phyloP scores from a whole-genome alignment of 1,140 invertebrate species.

The Calycopis cecrops region DNA sequence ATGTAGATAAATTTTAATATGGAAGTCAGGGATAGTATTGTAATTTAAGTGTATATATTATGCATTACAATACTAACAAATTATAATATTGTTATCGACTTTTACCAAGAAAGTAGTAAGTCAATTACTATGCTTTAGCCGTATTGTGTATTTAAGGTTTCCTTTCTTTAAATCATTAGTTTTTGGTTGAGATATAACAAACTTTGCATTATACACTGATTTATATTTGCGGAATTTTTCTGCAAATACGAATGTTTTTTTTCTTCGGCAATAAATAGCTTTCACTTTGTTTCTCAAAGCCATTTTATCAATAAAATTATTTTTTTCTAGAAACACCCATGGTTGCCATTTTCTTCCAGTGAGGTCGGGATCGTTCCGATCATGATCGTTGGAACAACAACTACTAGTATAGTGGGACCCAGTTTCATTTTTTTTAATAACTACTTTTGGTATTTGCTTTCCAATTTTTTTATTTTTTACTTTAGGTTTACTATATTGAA shows the following conservation, averaged over 20 bases:
- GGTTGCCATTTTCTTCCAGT: slow-evolving; percentile 72
- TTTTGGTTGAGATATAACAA: slow-evolving; percentile 57
- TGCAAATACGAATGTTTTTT: slow-evolving; percentile 52
- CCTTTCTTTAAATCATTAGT: slow-evolving; percentile 36
- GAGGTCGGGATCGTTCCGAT: slow-evolving; percentile 52
- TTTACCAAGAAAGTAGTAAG: slow-evolving; percentile 22
- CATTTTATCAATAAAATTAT: slow-evolving; percentile 68
- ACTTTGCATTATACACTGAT: slow-evolving; percentile 54
- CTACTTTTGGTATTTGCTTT: slow-evolving; percentile 63
- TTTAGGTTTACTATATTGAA: slow-evolving; percentile 62
- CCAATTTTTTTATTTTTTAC: slow-evolving; percentile 59
- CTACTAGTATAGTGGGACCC: slow-evolving; percentile 68
- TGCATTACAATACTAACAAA: neutral
- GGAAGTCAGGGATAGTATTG: neutral
- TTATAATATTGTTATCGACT: neutral
- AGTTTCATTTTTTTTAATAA: slow-evolving; percentile 68
- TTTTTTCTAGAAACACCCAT: slow-evolving; percentile 68
- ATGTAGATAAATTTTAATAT: slow-evolving; percentile 10
- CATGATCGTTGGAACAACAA: slow-evolving; percentile 33
- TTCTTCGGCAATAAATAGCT: slow-evolving; percentile 57
- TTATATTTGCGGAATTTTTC: slow-evolving; percentile 64
- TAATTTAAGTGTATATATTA: slow-evolving; percentile 1
- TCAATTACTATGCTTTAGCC: slow-evolving; percentile 45
- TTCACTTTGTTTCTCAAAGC: slow-evolving; percentile 51
- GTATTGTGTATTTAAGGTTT: slow-evolving; percentile 63